Conservation (phyloP, 1,140 invertebrate genomes). For the Spodoptera litura region DNA sequence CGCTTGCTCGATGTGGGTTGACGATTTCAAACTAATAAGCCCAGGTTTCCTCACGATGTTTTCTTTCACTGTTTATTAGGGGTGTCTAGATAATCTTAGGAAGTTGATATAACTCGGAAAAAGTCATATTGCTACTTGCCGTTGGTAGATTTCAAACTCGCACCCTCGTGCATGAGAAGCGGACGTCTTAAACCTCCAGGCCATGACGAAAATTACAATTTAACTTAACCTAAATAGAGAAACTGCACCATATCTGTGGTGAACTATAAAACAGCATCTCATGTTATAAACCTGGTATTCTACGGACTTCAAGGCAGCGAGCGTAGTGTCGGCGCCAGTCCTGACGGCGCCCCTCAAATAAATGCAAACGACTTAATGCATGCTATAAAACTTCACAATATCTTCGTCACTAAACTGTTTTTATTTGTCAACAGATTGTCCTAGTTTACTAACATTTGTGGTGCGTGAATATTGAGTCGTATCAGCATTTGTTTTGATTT, state of each 20-base stretch:
- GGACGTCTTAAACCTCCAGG: too few relatives aligned
- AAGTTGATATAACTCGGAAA: too few relatives aligned
- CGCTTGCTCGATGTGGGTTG: too few relatives aligned
- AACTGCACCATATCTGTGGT: neutral
- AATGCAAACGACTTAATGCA: conserved; percentile 22
- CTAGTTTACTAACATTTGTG: neutral
- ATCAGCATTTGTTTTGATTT: neutral
- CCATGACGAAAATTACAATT: neutral
- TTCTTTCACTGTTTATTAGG: too few relatives aligned
- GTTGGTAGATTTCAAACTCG: too few relatives aligned
- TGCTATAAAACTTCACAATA: conserved; percentile 33
- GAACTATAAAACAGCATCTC: conserved; percentile 15
- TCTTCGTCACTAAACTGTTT: conserved; percentile 21
- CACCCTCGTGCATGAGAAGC: too few relatives aligned
- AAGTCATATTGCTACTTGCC: too few relatives aligned
- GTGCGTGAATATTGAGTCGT: neutral
- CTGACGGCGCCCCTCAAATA: conserved; percentile 30
- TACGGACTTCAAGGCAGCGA: conserved; percentile 4
- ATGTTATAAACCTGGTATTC: conserved; percentile 2
- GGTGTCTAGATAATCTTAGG: too few relatives aligned
- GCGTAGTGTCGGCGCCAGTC: conserved; percentile 34
- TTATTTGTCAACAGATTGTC: conserved; percentile 30
- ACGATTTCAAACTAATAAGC: too few relatives aligned
- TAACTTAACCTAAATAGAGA: conserved; percentile 10
- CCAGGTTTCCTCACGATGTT: too few relatives aligned